Conservation (phyloP, 2,797 vertebrate species). For the Phoebastria nigripes region DNA sequence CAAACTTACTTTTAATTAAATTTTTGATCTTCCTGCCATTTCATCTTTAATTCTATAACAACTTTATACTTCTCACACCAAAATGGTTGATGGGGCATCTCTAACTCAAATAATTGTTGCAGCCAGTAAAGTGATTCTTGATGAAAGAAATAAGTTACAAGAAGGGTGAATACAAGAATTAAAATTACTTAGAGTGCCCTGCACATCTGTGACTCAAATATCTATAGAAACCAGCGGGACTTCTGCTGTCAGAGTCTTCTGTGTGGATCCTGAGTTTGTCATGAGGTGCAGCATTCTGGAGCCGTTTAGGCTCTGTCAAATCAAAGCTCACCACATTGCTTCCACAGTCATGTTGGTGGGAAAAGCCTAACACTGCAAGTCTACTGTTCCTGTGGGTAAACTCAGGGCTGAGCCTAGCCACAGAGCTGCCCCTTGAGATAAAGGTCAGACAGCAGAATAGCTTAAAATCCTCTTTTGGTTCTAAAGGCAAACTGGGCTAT, state of each 20-base stretch:
- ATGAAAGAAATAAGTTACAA: background rate
- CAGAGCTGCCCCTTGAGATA: background rate
- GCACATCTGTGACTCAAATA: slow-evolving; percentile 68
- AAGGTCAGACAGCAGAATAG: slow-evolving; percentile 43
- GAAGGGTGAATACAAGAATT: background rate
- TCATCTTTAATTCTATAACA: background rate
- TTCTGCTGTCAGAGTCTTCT: background rate
- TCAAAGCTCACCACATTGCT: background rate
- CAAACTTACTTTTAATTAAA: background rate
- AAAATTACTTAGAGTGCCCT: slow-evolving; percentile 11
- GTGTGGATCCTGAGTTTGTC: background rate
- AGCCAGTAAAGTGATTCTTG: background rate
- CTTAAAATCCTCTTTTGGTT: slow-evolving; percentile 35
- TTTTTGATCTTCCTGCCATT: background rate
- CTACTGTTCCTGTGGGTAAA: background rate
- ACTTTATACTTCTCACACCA: background rate
- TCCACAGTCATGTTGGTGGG: background rate
- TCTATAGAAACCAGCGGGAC: background rate
- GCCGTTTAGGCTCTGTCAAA: background rate
- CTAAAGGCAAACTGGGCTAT: background rate
- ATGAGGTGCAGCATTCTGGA: background rate
- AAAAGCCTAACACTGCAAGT: background rate
- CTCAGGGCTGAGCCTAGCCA: background rate
- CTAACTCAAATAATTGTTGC: background rate
- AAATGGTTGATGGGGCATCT: background rate